phyloP scores from a whole-genome alignment of 2,113 vertebrate genomes.

The Gymnocephalus cernua region DNA sequence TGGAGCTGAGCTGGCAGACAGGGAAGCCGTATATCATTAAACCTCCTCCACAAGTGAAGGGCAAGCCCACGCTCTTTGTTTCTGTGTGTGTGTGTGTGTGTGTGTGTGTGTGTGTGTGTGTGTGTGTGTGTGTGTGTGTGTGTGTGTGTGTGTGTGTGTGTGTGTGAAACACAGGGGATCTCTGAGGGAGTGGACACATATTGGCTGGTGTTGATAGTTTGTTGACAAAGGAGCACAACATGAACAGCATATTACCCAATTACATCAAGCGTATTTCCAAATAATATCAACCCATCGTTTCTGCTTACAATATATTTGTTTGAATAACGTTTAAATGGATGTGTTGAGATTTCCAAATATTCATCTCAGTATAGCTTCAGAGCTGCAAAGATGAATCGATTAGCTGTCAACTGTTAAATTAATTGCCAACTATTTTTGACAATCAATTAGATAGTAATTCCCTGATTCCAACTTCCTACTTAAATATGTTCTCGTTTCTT shows the following conservation, averaged over 20 bases:
- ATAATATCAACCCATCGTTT: not conserved
- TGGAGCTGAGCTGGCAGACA: slow-evolving; percentile 63
- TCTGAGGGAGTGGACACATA: slow-evolving; percentile 1
- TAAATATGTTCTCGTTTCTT: too few relatives aligned
- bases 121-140: slow-evolving; percentile 15
- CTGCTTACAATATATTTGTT: not conserved
- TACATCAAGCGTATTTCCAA: not conserved
- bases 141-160: slow-evolving; percentile 24
- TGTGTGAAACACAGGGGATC: slow-evolving; percentile 13
- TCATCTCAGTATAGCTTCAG: too few relatives aligned
- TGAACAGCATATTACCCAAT: too few relatives aligned
- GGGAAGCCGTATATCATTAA: slow-evolving; percentile 72
- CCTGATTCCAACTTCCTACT: too few relatives aligned
- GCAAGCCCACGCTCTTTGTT: slow-evolving; percentile 32
- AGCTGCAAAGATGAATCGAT: too few relatives aligned
- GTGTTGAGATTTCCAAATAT: not conserved
- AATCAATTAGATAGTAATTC: too few relatives aligned
- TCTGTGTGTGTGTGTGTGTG: slow-evolving; percentile 35
- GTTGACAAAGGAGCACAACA: not conserved
- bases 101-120: slow-evolving; percentile 21
- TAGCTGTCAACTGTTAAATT: too few relatives aligned
- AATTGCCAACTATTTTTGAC: too few relatives aligned
- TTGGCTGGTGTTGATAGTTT: not conserved
- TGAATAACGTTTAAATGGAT: not conserved
- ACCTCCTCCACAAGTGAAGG: slow-evolving; percentile 55